Conservation (phyloP, 2,888 invertebrate genomes). For the Papilio demoleus region DNA sequence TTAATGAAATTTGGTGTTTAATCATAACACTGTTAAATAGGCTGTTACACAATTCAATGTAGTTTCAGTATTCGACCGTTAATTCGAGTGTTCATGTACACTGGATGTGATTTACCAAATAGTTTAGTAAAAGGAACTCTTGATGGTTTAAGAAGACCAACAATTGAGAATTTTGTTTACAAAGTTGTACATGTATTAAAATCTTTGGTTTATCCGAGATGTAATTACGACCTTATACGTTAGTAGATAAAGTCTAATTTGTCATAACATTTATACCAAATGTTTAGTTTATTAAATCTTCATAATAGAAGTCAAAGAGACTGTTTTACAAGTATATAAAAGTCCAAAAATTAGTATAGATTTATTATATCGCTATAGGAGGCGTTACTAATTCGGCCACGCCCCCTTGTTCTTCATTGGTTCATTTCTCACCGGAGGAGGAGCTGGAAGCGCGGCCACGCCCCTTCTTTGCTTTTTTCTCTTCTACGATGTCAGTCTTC, state of each 20-base stretch:
- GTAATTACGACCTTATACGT: constrained; percentile 1
- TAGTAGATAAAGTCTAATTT: background rate
- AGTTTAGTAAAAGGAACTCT: no score
- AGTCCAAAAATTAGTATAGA: constrained; percentile 31
- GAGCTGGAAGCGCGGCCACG: constrained; percentile 75
- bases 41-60: no score
- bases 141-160: background rate
- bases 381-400: constrained; percentile 73
- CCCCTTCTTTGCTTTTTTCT: constrained; percentile 67
- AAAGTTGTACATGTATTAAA: background rate
- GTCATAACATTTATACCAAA: no score
- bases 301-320: background rate
- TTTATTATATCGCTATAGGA: constrained; percentile 75
- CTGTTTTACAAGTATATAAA: constrained; percentile 28
- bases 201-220: constrained; percentile 6
- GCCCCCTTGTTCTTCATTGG: constrained; percentile 54
- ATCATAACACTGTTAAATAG: no score
- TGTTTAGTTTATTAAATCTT: background rate
- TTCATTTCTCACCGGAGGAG: constrained; percentile 76
- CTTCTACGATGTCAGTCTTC: constrained; percentile 60
- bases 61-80: no score
- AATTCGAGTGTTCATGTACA: no score
- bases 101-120: no score
- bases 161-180: background rate
- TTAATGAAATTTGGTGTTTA: no score